phyloP scores from a whole-genome alignment of 2,888 invertebrate genomes.

The Melanchra persicariae region DNA sequence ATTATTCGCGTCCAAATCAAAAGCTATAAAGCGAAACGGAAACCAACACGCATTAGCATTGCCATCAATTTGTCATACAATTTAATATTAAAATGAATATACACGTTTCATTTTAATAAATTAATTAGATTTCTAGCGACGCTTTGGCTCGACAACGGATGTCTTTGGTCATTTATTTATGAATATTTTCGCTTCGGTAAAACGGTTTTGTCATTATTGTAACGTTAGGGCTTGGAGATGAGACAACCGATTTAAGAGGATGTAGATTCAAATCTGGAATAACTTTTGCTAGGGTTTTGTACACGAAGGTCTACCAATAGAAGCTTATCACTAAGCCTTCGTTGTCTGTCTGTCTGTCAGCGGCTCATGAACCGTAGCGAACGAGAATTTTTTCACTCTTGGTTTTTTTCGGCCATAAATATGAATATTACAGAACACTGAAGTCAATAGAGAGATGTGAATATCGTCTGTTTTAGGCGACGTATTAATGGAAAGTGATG shows the following conservation, averaged over 20 bases:
- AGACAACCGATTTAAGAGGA: neutral
- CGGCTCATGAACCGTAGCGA: too few relatives aligned
- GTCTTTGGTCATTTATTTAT: constrained; percentile 38
- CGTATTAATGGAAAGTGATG: too few relatives aligned
- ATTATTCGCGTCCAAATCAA: constrained; percentile 44
- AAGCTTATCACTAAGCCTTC: too few relatives aligned
- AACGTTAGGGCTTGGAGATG: neutral
- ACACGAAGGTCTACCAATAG: neutral
- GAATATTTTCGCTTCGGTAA: constrained; percentile 1
- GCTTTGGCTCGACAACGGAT: constrained; percentile 28
- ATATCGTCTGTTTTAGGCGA: too few relatives aligned
- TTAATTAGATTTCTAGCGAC: constrained; percentile 46
- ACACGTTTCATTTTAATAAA: constrained; percentile 52
- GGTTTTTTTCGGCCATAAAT: neutral
- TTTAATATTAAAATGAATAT: constrained; percentile 53
- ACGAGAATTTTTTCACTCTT: too few relatives aligned
- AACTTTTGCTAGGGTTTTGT: neutral
- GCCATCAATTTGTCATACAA: constrained; percentile 59
- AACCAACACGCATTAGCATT: constrained; percentile 45
- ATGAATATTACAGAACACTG: neutral
- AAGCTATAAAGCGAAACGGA: constrained; percentile 35
- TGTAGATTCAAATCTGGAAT: neutral
- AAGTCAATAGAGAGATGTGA: neutral
- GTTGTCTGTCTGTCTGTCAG: too few relatives aligned
- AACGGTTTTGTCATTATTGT: constrained; percentile 15